Evolutionary conservation across 2,797 vertebrate genomes (phyloP).

Genomic region (Spinibarbus caldwelli): DNA sequence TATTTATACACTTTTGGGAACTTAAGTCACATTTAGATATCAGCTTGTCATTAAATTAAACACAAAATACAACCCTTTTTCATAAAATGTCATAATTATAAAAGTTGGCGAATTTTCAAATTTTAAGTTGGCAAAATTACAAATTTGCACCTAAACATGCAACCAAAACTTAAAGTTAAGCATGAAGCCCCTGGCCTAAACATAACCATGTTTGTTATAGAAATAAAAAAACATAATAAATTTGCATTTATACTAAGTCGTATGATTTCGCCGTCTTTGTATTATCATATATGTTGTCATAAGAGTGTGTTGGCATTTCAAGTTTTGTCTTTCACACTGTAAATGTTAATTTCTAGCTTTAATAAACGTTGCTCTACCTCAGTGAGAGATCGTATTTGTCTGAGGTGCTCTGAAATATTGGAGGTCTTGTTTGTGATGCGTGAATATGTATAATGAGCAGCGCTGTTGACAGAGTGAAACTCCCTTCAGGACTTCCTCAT

Average conservation of each 20-base stretch:
- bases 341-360: not conserved
- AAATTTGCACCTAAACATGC: not conserved
- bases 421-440: slow-evolving; percentile 47
- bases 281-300: not conserved
- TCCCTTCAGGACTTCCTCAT: slow-evolving; percentile 42
- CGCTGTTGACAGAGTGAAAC: slow-evolving; percentile 36
- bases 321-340: not conserved
- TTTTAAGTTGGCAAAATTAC: not conserved
- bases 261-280: not conserved
- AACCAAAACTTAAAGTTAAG: not conserved
- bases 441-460: slow-evolving; percentile 39
- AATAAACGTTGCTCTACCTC: slow-evolving; percentile 4
- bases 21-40: not conserved
- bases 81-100: not conserved
- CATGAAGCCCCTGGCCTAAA: not conserved
- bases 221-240: not conserved
- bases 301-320: not conserved
- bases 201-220: not conserved
- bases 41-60: no score
- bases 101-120: not conserved
- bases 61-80: not conserved
- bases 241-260: not conserved
- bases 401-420: slow-evolving; percentile 41
- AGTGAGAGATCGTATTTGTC: slow-evolving; percentile 20
- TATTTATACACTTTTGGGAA: not conserved